Evolutionary conservation across 2,797 vertebrate genomes (phyloP).

Genomic region (Macropus fuliginosus): DNA sequence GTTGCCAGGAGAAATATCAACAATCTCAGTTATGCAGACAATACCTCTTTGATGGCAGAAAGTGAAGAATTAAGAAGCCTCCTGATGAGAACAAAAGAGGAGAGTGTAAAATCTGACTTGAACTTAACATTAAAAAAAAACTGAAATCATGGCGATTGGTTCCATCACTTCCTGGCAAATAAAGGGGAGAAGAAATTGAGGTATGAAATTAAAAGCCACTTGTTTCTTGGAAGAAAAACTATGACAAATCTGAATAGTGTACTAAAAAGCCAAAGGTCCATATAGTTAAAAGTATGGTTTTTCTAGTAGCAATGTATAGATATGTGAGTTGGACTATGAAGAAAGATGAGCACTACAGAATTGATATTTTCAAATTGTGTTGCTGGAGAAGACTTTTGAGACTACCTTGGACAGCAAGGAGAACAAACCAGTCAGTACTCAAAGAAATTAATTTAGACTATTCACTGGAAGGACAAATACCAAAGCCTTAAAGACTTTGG

Average conservation of each 20-base stretch:
- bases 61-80: background rate
- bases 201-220: background rate
- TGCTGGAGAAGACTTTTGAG: background rate
- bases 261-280: background rate
- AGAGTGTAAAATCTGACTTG: background rate
- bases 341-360: background rate
- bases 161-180: background rate
- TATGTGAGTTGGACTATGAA: background rate
- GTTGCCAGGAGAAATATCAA: background rate
- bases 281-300: background rate
- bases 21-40: background rate
- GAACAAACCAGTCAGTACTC: background rate
- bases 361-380: background rate
- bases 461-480: background rate
- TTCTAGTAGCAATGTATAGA: background rate
- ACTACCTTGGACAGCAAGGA: background rate
- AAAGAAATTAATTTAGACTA: background rate
- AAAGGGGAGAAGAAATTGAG: background rate
- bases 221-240: background rate
- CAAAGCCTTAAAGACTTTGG: background rate
- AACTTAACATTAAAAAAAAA: background rate
- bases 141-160: background rate
- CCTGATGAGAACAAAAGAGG: background rate
- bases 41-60: background rate
- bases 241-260: background rate